Percentiles rank a stretch among this genome's conserved stretches.
phyloP scores from a whole-genome alignment of 2,888 invertebrate genomes.

The Brassicogethes aeneus region DNA sequence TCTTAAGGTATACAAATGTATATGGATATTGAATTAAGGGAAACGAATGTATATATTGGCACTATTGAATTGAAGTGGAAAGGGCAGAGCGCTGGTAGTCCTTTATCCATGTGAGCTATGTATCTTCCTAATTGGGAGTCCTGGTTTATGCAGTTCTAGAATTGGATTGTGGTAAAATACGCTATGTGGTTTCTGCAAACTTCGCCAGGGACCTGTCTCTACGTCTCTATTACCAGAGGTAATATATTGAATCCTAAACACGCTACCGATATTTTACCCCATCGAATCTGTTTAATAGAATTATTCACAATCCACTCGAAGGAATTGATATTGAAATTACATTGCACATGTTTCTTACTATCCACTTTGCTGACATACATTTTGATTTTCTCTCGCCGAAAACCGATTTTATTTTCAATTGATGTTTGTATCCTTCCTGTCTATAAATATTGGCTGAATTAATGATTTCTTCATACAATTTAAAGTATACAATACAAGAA shows the following conservation, averaged over 20 bases:
- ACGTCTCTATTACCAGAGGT: conserved; percentile 38
- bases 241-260: conserved; percentile 36
- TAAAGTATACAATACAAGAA: too few species aligned
- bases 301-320: conserved; percentile 30
- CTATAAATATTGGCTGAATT: too few species aligned
- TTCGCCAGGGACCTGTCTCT: conserved; percentile 38
- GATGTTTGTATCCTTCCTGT: too few species aligned
- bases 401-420: too few species aligned
- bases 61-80: conserved; percentile 15
- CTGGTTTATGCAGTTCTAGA: conserved; percentile 40
- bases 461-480: too few species aligned
- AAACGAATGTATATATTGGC: conserved; percentile 16
- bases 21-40: conserved; percentile 19
- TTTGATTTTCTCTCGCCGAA: conserved; percentile 15
- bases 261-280: conserved; percentile 25
- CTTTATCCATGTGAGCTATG: conserved; percentile 32
- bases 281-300: conserved; percentile 31
- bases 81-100: conserved; percentile 14
- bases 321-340: conserved; percentile 27
- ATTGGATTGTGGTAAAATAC: conserved; percentile 43
- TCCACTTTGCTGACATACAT: conserved; percentile 13
- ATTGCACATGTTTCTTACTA: conserved; percentile 21
- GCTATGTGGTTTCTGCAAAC: conserved; percentile 39
- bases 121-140: conserved; percentile 40
- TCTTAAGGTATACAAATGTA: too few species aligned